These are phyloP conservation scores for Okamejei kenojei DNA, from an alignment of 2,797 vertebrate genomes.

Conservation along the genomic window DNA sequence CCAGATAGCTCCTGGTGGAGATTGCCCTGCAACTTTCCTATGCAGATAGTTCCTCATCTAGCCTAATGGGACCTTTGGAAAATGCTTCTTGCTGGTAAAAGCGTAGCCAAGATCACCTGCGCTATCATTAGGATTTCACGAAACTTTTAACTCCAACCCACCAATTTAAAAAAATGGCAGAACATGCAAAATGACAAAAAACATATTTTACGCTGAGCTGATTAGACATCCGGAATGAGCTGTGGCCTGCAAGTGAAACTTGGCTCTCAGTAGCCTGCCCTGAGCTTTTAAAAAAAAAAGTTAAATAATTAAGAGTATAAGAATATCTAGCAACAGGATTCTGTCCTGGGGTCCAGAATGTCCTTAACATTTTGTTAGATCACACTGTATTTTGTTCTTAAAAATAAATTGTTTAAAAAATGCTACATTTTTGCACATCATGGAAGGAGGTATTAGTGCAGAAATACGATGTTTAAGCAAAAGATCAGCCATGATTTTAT, in stretches of 20 bases:
- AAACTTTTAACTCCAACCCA: neutral
- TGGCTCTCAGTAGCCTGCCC: neutral
- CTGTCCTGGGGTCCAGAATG: neutral
- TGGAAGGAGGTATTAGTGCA: no score
- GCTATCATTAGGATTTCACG: neutral
- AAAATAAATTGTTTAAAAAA: neutral
- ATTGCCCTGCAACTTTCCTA: neutral
- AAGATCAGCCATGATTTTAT: no score
- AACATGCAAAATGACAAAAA: neutral
- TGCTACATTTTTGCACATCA: no score
- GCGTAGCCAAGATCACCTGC: neutral
- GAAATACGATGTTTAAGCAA: no score
- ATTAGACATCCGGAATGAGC: neutral
- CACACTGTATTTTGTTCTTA: neutral
- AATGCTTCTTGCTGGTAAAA: neutral
- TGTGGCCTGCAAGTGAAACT: neutral
- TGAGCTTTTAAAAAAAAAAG: neutral
- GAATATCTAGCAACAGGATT: neutral
- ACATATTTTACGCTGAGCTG: slow-evolving; percentile 4
- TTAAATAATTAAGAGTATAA: neutral
- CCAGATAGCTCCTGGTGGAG: neutral
- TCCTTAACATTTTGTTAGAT: neutral
- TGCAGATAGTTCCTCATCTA: neutral
- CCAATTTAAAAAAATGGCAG: slow-evolving; percentile 19
- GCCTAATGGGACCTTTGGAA: neutral